Conservation (phyloP, 2,113 vertebrate genomes). For the Acanthisitta chloris region DNA sequence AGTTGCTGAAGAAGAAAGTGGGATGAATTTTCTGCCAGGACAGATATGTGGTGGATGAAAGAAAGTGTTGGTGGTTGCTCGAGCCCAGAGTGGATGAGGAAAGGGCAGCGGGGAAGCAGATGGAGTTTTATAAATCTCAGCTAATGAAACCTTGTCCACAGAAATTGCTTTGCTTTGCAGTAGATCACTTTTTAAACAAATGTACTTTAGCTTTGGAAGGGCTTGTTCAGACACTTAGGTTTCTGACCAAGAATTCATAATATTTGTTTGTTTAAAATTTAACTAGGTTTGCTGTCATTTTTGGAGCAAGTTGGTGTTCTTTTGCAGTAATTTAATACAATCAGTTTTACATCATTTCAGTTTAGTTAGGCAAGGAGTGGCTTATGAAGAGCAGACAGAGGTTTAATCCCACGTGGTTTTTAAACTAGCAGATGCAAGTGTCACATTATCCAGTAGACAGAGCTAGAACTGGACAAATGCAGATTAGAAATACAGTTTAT, state of each 20-base stretch:
- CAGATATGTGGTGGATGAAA: conserved; percentile 15
- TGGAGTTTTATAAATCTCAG: neutral
- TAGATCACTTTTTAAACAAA: conserved; percentile 3
- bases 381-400: neutral
- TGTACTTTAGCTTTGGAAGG: neutral
- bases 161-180: neutral
- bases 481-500: neutral
- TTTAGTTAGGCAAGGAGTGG: neutral
- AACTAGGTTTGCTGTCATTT: conserved; percentile 30
- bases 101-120: neutral
- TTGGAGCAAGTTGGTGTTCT: neutral
- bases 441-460: neutral
- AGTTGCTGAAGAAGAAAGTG: conserved; percentile 37
- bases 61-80: neutral
- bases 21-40: conserved; percentile 42
- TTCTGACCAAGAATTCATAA: conserved; percentile 29
- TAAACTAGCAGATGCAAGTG: neutral
- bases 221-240: conserved; percentile 9
- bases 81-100: neutral
- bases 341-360: conserved; percentile 1
- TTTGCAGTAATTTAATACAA: conserved; percentile 17
- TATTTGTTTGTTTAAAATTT: conserved; percentile 50
- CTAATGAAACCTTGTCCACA: neutral
- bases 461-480: neutral
- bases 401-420: neutral